These are phyloP conservation scores for Madoqua kirkii DNA, from an alignment of 2,113 vertebrate species.

Conservation along the genomic window DNA sequence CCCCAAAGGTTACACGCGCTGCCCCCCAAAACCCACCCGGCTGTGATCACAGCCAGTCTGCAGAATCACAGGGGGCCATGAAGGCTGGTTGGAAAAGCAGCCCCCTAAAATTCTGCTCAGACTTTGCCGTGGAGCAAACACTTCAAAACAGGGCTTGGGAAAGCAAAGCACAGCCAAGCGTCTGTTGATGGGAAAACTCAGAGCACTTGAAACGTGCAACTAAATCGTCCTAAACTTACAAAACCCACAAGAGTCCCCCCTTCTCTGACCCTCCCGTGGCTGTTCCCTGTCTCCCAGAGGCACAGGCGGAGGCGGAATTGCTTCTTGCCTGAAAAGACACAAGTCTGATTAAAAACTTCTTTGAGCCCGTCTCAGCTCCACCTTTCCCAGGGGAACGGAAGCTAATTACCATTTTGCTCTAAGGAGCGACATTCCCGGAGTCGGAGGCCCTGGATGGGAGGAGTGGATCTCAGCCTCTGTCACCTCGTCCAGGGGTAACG, in stretches of 20 bases:
- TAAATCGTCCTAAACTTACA: neutral
- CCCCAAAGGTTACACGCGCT: neutral
- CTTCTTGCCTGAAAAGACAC: neutral
- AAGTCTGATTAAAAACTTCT: slow-evolving; percentile 28
- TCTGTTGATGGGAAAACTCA: neutral
- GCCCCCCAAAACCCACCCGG: neutral
- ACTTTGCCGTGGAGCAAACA: neutral
- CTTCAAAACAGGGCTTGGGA: neutral
- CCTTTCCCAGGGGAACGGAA: neutral
- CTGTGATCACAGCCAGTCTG: neutral
- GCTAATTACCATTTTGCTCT: slow-evolving; percentile 40
- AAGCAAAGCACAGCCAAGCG: neutral
- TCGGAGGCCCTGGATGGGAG: neutral
- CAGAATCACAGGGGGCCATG: neutral
- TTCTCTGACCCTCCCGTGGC: neutral
- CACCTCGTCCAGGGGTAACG: neutral
- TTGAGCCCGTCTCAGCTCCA: neutral
- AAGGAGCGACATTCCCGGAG: slow-evolving; percentile 8
- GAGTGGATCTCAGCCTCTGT: neutral
- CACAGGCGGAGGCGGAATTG: neutral
- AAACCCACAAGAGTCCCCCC: neutral
- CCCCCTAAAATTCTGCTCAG: neutral
- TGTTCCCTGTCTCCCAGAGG: neutral
- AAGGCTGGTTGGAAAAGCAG: neutral
- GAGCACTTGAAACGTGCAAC: neutral